A percentile compares a stretch with the other conserved stretches of the same genome.
phyloP scores from a whole-genome alignment of 2,113 vertebrate genomes.

The Hydrochoerus hydrochaeris region DNA sequence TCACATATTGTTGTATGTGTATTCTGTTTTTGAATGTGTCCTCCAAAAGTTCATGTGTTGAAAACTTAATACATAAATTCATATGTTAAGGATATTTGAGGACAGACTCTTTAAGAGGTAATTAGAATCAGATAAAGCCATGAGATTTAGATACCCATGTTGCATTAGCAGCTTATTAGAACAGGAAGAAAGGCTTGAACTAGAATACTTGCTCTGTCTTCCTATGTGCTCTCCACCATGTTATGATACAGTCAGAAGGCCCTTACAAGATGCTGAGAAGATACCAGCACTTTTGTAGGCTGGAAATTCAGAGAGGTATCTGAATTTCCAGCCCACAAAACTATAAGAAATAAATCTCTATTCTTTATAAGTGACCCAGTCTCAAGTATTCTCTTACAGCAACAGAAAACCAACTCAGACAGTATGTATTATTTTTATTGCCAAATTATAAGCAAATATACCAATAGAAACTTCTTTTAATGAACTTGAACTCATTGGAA shows the following conservation, averaged over 20 bases:
- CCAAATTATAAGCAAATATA: not conserved
- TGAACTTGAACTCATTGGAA: not conserved
- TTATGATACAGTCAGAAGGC: not conserved
- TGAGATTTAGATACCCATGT: not conserved
- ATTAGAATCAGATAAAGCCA: not conserved
- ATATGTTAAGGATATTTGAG: not conserved
- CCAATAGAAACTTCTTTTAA: constrained; percentile 10
- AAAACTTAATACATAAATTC: not conserved
- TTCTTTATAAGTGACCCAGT: not conserved
- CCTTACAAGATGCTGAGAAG: not conserved
- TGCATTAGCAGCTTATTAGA: not conserved
- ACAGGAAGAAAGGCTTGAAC: not conserved
- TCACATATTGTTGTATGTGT: not conserved
- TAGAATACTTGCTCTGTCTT: not conserved
- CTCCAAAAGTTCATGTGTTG: not conserved
- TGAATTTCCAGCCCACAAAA: not conserved
- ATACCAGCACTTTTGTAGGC: too few species aligned
- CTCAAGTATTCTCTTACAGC: not conserved
- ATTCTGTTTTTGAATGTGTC: not conserved
- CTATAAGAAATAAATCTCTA: not conserved
- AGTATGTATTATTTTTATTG: not conserved
- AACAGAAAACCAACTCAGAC: not conserved
- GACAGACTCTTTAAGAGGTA: not conserved
- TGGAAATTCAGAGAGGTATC: too few species aligned
- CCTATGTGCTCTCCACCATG: not conserved